Base-by-base conservation (phyloP, 2,113 vertebrate genomes). In the Artemisiospiza belli region DNA sequence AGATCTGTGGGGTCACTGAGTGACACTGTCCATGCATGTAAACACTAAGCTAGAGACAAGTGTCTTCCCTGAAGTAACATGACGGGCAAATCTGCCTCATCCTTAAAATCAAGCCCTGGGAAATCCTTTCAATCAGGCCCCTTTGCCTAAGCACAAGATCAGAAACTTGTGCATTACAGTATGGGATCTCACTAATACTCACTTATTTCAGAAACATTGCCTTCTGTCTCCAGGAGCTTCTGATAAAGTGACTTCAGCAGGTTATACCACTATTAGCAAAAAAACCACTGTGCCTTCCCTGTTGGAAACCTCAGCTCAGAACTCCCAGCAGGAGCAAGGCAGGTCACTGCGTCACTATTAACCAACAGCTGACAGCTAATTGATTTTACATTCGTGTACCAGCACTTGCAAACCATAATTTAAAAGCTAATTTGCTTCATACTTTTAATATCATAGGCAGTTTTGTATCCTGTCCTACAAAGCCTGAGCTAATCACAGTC, bases 341-440 rank as follows among this genome's bases (percentile, higher is more conserved):
- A 80, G 73, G 88, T 76, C 77, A 87, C 78, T 51, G 55, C 33
- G 4, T 57, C 55, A 37, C 46, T 47, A 78, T 88, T 93, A 91
- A 87, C 63, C 54, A 83, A 75, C 17, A 87, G 47, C 73, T 91
- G 83, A 93, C 63, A 93, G 73, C 57, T 92, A 85, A 90, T 96
- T 95, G 90, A 89, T 92, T 91, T 91, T 89, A 44, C 63, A 74
- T 69, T 79, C 92, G 27, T 75, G 66, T 52, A 57, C 55, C 33
- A 72, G 63, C 47, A 57, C 54, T 86, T 79, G 89, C 72, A 61
- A 61, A 33, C 62, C 80, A 52, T 87, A 84, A 83, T 64, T 74
- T 79, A 77, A 78, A 97, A 96, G 83, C 87, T 96, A 95, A 97
- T 96, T 96, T 96, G 84, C 39, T 93, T 84, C 30, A 1, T 80